These are phyloP conservation scores for Oryzias sinensis DNA, from an alignment of 2,797 vertebrate species.

Conservation along the genomic window DNA sequence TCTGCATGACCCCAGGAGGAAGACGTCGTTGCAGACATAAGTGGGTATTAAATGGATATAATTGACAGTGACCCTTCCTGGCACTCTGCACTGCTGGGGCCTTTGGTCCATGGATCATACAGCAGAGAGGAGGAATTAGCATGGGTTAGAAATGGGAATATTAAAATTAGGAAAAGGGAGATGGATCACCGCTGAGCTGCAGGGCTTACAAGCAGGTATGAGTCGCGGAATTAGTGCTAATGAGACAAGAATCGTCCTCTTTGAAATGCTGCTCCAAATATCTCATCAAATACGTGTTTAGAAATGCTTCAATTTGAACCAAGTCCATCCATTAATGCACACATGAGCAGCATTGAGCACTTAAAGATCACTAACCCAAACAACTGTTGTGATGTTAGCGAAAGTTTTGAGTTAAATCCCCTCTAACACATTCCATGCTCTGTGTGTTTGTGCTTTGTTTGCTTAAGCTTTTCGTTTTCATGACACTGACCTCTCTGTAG, in stretches of 20 bases:
- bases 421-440: constrained; percentile 37
- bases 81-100: constrained; percentile 68
- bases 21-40: constrained; percentile 79
- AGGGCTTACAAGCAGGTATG: constrained; percentile 64
- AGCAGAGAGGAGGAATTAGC: constrained; percentile 74
- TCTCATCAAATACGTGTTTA: constrained; percentile 13
- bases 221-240: constrained; percentile 37
- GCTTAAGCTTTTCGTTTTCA: constrained; percentile 31
- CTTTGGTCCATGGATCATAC: constrained; percentile 72
- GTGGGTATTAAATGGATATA: constrained; percentile 88
- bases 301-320: constrained; percentile 3
- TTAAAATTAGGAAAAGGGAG: constrained; percentile 67
- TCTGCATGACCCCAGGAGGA: constrained; percentile 78
- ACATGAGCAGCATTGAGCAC: constrained; percentile 53
- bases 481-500: constrained; percentile 47
- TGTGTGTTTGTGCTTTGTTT: constrained; percentile 4
- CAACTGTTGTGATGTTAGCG: constrained; percentile 61
- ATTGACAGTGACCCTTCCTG: constrained; percentile 85
- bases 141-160: constrained; percentile 71
- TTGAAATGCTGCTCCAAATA: constrained; percentile 41
- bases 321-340: constrained; percentile 18
- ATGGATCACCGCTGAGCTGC: constrained; percentile 62
- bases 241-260: constrained; percentile 45
- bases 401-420: constrained; percentile 56
- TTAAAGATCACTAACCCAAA: constrained; percentile 44